Conservation (phyloP, 2,888 invertebrate species). For the Drosophila yooni region DNA sequence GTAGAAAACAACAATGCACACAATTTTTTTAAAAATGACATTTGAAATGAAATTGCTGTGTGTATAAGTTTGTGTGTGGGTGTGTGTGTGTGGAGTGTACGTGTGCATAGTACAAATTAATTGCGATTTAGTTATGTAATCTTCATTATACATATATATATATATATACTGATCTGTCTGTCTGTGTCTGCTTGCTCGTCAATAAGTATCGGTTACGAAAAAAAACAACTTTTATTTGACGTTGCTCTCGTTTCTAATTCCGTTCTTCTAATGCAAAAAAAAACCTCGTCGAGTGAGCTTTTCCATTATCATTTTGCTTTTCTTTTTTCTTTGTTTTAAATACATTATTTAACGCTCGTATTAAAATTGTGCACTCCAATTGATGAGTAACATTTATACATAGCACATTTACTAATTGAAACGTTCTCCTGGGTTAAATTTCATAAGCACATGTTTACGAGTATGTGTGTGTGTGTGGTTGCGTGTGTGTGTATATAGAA, state of each 20-base stretch:
- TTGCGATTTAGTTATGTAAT: constrained; percentile 49
- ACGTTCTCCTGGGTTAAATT: constrained; percentile 63
- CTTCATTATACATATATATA: constrained; percentile 52
- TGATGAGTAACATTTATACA: constrained; percentile 32
- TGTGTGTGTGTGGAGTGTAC: constrained; percentile 6
- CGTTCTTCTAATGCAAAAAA: constrained; percentile 35
- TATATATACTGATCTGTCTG: background rate
- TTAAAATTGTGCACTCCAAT: constrained; percentile 47
- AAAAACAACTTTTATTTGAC: constrained; percentile 18
- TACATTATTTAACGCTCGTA: constrained; percentile 35
- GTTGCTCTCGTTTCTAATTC: constrained; percentile 25
- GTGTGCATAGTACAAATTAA: constrained; percentile 41
- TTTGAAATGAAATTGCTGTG: constrained; percentile 66
- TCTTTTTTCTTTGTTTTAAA: background rate
- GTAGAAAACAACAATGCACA: constrained; percentile 61
- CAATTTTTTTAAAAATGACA: constrained; percentile 60
- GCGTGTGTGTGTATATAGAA: constrained; percentile 56
- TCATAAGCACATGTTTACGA: constrained; percentile 66
- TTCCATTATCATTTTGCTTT: constrained; percentile 17
- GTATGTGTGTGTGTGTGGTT: constrained; percentile 21
- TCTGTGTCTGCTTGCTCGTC: constrained; percentile 3
- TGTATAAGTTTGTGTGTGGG: constrained; percentile 23
- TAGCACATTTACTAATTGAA: constrained; percentile 79
- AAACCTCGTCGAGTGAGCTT: constrained; percentile 77
- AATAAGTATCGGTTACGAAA: background rate